Evolutionary conservation across 53 echinoderm and acorn worm genomes (phyloP).

Genomic region (Hippasteria phrygiana): DNA sequence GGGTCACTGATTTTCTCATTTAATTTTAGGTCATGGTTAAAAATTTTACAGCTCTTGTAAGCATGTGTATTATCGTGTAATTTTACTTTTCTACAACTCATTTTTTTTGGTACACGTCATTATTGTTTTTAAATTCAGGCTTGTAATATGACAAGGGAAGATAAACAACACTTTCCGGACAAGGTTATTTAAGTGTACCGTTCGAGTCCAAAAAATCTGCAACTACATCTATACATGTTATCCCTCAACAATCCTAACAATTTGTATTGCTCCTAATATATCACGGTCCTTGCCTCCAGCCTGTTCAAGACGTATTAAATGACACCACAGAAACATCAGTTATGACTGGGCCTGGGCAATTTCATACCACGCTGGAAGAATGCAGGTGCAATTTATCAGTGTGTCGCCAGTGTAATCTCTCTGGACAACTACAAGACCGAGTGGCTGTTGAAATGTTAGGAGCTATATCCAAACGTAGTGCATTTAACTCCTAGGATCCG

Average conservation of each 20-base stretch:
- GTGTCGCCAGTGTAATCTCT: slow-evolving; percentile 23
- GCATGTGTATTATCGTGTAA: too few relatives aligned
- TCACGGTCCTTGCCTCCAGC: slow-evolving; percentile 21
- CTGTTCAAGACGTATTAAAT: slow-evolving; percentile 28
- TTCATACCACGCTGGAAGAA: slow-evolving; percentile 14
- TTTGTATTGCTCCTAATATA: slow-evolving; percentile 37
- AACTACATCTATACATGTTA: background rate
- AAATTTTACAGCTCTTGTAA: too few relatives aligned
- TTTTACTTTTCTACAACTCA: background rate
- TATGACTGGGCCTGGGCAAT: background rate
- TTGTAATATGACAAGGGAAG: too few relatives aligned
- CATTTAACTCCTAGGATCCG: background rate
- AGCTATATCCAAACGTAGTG: background rate
- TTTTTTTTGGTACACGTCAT: too few relatives aligned
- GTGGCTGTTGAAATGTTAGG: background rate
- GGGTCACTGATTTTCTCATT: too few relatives aligned
- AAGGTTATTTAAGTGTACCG: too few relatives aligned
- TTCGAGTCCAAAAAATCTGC: background rate
- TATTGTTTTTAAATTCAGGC: too few relatives aligned
- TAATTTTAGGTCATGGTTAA: too few relatives aligned
- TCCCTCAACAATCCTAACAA: slow-evolving; percentile 27
- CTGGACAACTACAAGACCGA: background rate
- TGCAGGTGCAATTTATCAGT: slow-evolving; percentile 44
- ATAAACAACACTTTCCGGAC: too few relatives aligned
- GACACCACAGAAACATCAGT: slow-evolving; percentile 11